Evolutionary conservation across 1,140 invertebrate species (phyloP).

Genomic region (Apolygus lucorum): DNA sequence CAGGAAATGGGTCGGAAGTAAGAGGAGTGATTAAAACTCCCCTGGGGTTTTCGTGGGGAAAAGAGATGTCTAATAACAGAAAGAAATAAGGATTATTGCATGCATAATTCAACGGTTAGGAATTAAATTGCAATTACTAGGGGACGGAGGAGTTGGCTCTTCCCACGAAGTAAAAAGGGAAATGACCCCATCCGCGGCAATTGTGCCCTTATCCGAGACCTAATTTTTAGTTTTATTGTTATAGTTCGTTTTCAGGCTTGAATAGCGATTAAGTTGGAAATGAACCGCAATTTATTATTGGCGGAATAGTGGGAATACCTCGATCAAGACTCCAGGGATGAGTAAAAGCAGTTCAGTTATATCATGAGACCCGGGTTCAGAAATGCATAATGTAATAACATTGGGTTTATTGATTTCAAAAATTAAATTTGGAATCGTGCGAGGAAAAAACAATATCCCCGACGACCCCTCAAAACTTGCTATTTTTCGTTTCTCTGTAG

Average conservation of each 20-base stretch:
- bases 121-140: slow-evolving; percentile 9
- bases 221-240: not conserved
- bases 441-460: no score
- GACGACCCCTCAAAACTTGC: no score
- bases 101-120: slow-evolving; percentile 7
- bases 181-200: not conserved
- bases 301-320: no score
- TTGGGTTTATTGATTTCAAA: no score
- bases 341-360: no score
- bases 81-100: slow-evolving; percentile 14
- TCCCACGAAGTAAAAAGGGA: not conserved
- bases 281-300: no score
- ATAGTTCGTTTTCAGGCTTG: not conserved
- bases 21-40: slow-evolving; percentile 13
- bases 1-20: slow-evolving; percentile 13
- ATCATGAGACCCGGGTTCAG: no score
- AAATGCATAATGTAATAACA: no score
- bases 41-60: not conserved
- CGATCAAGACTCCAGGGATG: no score
- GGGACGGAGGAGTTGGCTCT: not conserved
- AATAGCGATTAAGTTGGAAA: no score
- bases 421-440: no score
- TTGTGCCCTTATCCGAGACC: not conserved
- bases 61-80: slow-evolving; percentile 13
- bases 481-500: no score